These are phyloP conservation scores for Drosophila koepferae DNA, from an alignment of 2,888 invertebrate genomes.

Conservation along the genomic window DNA sequence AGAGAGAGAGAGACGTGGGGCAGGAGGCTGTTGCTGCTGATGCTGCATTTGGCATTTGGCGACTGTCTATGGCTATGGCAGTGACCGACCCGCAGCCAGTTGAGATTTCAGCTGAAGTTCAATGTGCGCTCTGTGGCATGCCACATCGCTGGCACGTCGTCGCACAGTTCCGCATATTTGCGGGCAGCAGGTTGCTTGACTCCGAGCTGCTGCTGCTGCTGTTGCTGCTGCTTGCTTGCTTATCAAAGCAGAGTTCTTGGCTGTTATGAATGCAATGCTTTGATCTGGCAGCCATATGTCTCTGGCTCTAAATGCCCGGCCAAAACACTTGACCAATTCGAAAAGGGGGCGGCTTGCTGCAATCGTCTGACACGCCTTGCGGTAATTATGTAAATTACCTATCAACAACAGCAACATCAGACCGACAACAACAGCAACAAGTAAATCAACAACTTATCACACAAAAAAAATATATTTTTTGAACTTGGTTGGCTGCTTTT, in stretches of 20 bases:
- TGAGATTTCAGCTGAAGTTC: slow-evolving; percentile 62
- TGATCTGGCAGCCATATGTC: slow-evolving; percentile 28
- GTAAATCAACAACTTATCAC: slow-evolving; percentile 59
- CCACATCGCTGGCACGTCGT: slow-evolving; percentile 36
- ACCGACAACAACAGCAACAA: slow-evolving; percentile 24
- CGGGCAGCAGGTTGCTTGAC: slow-evolving; percentile 17
- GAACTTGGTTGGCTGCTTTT: slow-evolving; percentile 54
- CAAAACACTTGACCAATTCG: slow-evolving; percentile 35
- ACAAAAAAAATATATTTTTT: slow-evolving; percentile 15
- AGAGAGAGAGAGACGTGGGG: slow-evolving; percentile 14
- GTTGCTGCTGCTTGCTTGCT: background rate
- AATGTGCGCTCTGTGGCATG: slow-evolving; percentile 61
- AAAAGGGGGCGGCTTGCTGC: slow-evolving; percentile 14
- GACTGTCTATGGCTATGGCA: slow-evolving; percentile 44
- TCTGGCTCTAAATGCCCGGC: slow-evolving; percentile 15
- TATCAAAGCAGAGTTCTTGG: slow-evolving; percentile 20
- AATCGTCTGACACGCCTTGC: slow-evolving; percentile 60
- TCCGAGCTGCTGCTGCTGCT: background rate
- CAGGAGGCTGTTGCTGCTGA: slow-evolving; percentile 9
- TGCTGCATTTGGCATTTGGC: slow-evolving; percentile 63
- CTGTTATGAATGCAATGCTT: slow-evolving; percentile 17
- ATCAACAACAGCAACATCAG: slow-evolving; percentile 53
- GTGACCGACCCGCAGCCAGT: slow-evolving; percentile 69
- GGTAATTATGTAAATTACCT: slow-evolving; percentile 72
- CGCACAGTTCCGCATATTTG: slow-evolving; percentile 62